Percentiles rank a stretch among this genome's conserved stretches.
These are phyloP conservation scores for Hycleus phaleratus DNA, from an alignment of 1,140 invertebrate genomes.

Conservation along the genomic window DNA sequence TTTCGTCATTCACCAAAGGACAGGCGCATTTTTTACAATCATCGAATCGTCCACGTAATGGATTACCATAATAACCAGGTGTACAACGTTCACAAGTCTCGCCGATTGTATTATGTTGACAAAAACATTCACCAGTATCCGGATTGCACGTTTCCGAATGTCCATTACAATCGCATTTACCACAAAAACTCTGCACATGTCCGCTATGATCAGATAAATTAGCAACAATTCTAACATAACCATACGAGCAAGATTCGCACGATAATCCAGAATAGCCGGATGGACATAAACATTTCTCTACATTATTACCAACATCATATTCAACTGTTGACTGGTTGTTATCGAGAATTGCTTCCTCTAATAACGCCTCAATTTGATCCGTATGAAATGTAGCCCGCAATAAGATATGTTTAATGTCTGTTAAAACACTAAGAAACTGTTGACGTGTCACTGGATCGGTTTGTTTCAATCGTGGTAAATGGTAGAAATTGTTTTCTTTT, in stretches of 20 bases:
- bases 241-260: slow-evolving; percentile 78
- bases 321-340: slow-evolving; percentile 17
- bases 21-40: slow-evolving; percentile 86
- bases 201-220: slow-evolving; percentile 45
- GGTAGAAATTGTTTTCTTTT: slow-evolving; percentile 66
- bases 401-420: slow-evolving; percentile 70
- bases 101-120: slow-evolving; percentile 57
- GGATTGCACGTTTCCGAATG: slow-evolving; percentile 78
- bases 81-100: slow-evolving; percentile 78
- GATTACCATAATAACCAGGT: slow-evolving; percentile 87
- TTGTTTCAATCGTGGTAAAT: slow-evolving; percentile 49
- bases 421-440: slow-evolving; percentile 79
- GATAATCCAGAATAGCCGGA: slow-evolving; percentile 67
- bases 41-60: slow-evolving; percentile 63
- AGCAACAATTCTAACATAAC: slow-evolving; percentile 68
- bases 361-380: slow-evolving; percentile 80
- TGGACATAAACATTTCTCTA: slow-evolving; percentile 61
- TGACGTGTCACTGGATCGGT: slow-evolving; percentile 57
- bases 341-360: slow-evolving; percentile 31
- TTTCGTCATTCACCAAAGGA: slow-evolving; percentile 62
- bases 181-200: slow-evolving; percentile 52
- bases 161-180: slow-evolving; percentile 82
- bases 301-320: slow-evolving; percentile 35
- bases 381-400: slow-evolving; percentile 85
- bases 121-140: slow-evolving; percentile 68